phyloP scores from a whole-genome alignment of 2,113 vertebrate genomes.

The Polyodon spathula region DNA sequence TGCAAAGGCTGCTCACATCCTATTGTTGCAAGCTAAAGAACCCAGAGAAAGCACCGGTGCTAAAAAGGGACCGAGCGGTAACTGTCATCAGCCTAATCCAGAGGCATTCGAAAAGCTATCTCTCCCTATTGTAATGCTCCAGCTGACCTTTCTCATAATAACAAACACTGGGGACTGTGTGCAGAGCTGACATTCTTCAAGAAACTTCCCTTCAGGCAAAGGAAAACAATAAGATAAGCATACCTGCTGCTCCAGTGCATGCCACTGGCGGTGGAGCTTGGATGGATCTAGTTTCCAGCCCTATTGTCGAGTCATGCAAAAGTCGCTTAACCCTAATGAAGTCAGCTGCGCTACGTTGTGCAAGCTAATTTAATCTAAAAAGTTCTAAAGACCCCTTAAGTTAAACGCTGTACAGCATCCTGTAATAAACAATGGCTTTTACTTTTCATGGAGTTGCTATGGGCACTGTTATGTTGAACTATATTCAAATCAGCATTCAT shows the following conservation, averaged over 20 bases:
- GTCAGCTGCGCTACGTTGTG: not conserved
- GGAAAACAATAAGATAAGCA: not conserved
- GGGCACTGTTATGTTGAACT: too few species aligned
- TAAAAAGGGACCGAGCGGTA: not conserved
- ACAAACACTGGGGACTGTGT: not conserved
- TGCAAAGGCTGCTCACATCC: too few species aligned
- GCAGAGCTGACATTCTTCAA: not conserved
- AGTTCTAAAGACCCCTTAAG: too few species aligned
- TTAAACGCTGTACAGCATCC: not conserved
- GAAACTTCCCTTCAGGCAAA: not conserved
- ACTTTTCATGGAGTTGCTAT: too few species aligned
- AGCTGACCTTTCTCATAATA: not conserved
- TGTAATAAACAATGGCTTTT: too few species aligned
- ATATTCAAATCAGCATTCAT: too few species aligned
- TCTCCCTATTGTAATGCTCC: not conserved
- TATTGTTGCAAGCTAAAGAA: too few species aligned
- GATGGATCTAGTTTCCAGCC: not conserved
- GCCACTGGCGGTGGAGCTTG: too few species aligned
- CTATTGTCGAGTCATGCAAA: not conserved
- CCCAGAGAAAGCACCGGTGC: not conserved
- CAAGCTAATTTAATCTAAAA: not conserved
- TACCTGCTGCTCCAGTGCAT: not conserved
- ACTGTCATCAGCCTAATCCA: not conserved
- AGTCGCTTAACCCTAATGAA: not conserved
- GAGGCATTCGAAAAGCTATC: not conserved